Conservation (phyloP, 2,888 invertebrate species). For the Bibio marci region DNA sequence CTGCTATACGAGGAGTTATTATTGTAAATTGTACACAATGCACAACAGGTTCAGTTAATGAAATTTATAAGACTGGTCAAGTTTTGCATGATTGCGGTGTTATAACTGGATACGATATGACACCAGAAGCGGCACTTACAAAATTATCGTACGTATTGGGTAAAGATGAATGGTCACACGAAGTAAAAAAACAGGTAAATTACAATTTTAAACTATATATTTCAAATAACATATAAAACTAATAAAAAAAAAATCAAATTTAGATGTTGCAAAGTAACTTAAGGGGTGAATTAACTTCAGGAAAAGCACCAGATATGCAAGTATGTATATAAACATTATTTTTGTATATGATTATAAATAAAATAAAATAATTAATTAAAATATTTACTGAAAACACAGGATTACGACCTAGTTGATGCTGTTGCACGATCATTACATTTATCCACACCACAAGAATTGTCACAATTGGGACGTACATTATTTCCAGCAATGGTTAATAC, state of each 20-base stretch:
- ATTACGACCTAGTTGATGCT: slow-evolving; percentile 39
- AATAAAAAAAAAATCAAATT: background rate
- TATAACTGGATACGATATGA: slow-evolving; percentile 32
- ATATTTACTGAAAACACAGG: slow-evolving; percentile 13
- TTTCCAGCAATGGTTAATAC: slow-evolving; percentile 53
- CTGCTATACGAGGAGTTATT: slow-evolving; percentile 60
- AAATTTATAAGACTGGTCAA: slow-evolving; percentile 73
- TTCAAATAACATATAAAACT: background rate
- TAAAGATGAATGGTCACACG: slow-evolving; percentile 46
- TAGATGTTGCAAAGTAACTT: slow-evolving; percentile 63
- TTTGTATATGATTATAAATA: too few relatives aligned
- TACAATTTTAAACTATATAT: background rate
- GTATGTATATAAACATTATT: background rate
- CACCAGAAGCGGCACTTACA: slow-evolving; percentile 82
- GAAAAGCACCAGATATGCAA: slow-evolving; percentile 18
- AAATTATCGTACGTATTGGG: slow-evolving; percentile 82
- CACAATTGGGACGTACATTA: slow-evolving; percentile 39
- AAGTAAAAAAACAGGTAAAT: slow-evolving; percentile 44
- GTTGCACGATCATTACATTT: slow-evolving; percentile 38
- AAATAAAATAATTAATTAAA: background rate
- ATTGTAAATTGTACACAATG: slow-evolving; percentile 81
- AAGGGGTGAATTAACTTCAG: slow-evolving; percentile 59
- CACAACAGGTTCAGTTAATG: slow-evolving; percentile 57
- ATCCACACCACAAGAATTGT: slow-evolving; percentile 35
- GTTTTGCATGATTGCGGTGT: slow-evolving; percentile 27